Evolutionary conservation across 2,797 vertebrate species (phyloP), one percentile per base, ranked within the genome.

Genomic region (Pogoniulus pusillus): DNA sequence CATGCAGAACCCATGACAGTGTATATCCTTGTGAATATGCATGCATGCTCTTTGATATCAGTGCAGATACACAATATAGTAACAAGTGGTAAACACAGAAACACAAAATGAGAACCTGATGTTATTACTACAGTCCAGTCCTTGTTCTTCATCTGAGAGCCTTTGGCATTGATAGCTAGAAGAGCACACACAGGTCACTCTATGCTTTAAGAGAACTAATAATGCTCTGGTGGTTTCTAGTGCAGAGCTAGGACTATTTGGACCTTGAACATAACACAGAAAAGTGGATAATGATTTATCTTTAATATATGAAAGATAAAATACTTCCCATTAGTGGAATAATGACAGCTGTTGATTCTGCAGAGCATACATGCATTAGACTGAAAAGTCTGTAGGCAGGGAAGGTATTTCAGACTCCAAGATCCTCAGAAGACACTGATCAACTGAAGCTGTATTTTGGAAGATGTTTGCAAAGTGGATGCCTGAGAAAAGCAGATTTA

Each of bases 141-240:
- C 57, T 80, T 73, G 45, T 74, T 87, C 70, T 94, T 94, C 89
- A 94, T 86, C 68, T 77, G 92, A 85, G 76, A 87, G 90, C 82
- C 90, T 91, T 94, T 71, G 93, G 87, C 73, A 47, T 82, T 78
- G 93, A 90, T 55, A 89, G 82, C 84, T 87, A 55, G 34, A 89
- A 34, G 43, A 93, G 69, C 3, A 1, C 43, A 77, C 47, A 57
- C 64, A 91, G 87, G 79, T 82, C 89, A 85, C 34, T 17, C 35
- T 16, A 74, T 70, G 41, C 77, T 92, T 87, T 74, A 62, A 55
- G 63, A 91, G 72, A 75, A 65, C 72, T 89, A 85, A 87, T 91
- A 85, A 82, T 78, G 73, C 89, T 95, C 72, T 80, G n/a, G 72
- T 87, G 51, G 59, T 75, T 94, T 87, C 82, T 89, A 1, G 85